Evolutionary conservation across 2,888 invertebrate genomes (phyloP).

Genomic region (Chromoteleia sp.): DNA sequence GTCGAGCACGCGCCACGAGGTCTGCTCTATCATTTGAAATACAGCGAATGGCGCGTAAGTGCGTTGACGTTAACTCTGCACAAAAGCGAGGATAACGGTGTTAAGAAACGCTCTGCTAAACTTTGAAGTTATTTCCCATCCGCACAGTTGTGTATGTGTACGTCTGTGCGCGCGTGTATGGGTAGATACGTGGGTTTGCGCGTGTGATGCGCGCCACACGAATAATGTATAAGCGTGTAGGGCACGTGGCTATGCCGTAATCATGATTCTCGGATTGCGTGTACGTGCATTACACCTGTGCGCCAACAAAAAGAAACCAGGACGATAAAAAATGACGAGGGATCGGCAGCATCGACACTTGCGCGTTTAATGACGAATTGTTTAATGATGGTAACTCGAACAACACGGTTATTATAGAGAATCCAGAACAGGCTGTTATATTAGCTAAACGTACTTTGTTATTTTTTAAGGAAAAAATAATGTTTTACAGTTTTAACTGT

Average conservation of each 20-base stretch:
- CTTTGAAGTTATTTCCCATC: constrained; percentile 74
- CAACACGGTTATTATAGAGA: constrained; percentile 6
- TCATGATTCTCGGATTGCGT: constrained; percentile 23
- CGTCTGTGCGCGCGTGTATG: constrained; percentile 26
- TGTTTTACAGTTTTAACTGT: background rate
- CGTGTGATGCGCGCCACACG: no score
- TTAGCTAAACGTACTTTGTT: background rate
- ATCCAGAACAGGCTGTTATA: background rate
- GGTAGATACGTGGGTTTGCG: no score
- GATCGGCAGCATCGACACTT: constrained; percentile 39
- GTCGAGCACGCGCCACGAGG: constrained; percentile 56
- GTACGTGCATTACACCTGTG: constrained; percentile 56
- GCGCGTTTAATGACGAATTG: constrained; percentile 18
- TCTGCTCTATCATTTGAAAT: constrained; percentile 56
- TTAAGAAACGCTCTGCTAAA: constrained; percentile 80
- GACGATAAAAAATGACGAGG: constrained; percentile 44
- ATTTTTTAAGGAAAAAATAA: background rate
- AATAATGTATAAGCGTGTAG: constrained; percentile 45
- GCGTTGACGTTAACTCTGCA: constrained; percentile 66
- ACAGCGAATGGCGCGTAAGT: constrained; percentile 62
- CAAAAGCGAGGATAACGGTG: constrained; percentile 78
- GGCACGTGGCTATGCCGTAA: constrained; percentile 58
- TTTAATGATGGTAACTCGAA: constrained; percentile 30
- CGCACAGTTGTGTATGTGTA: background rate
- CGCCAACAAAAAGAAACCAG: constrained; percentile 28